These are phyloP conservation scores for Berghia stephanieae DNA, from an alignment of 1,140 invertebrate species.

Conservation along the genomic window DNA sequence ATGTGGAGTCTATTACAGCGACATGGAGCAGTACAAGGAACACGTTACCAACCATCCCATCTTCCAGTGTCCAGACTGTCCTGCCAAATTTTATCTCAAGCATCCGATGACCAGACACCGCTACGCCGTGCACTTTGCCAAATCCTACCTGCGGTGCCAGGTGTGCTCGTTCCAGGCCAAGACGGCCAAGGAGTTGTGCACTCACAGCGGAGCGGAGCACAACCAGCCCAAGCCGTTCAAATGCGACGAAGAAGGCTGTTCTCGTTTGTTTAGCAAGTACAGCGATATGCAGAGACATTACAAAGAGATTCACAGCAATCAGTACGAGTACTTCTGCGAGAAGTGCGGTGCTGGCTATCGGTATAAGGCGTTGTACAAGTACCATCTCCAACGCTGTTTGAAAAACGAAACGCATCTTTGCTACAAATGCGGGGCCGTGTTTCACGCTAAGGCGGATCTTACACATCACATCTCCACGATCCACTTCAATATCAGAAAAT, in stretches of 20 bases:
- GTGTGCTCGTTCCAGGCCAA: conserved; percentile 30
- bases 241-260: conserved; percentile 42
- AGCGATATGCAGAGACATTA: conserved; percentile 48
- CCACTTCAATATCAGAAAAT: conserved; percentile 49
- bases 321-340: conserved; percentile 54
- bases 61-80: conserved; percentile 39
- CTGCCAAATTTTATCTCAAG: conserved; percentile 32
- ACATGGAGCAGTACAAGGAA: conserved; percentile 25
- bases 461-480: conserved; percentile 42
- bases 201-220: conserved; percentile 40
- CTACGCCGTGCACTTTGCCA: conserved; percentile 26
- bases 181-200: conserved; percentile 33
- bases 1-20: conserved; percentile 27
- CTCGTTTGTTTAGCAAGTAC: conserved; percentile 37
- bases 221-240: conserved; percentile 40
- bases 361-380: conserved; percentile 58
- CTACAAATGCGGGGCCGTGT: conserved; percentile 48
- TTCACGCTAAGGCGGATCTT: conserved; percentile 48
- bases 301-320: conserved; percentile 48
- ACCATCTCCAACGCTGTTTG: conserved; percentile 40
- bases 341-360: no score
- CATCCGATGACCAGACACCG: conserved; percentile 40
- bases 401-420: no score
- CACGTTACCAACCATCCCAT: conserved; percentile 24
- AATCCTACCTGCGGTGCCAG: conserved; percentile 30